Percentiles rank a stretch among this genome's conserved stretches.
phyloP scores from a whole-genome alignment of 2,797 vertebrate species.

The Chelidonichthys spinosus region DNA sequence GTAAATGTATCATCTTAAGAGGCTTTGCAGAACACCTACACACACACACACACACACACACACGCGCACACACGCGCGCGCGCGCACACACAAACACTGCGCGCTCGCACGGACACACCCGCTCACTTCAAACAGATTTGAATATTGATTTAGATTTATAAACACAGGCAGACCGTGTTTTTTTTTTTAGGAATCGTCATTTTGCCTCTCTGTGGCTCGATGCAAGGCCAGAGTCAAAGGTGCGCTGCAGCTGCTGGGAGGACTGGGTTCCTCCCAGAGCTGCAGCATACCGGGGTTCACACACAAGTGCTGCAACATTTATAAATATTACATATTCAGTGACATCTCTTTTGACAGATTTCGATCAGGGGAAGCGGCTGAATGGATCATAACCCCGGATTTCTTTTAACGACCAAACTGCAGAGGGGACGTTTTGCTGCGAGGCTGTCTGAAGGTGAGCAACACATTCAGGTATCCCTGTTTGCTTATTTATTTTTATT shows the following conservation, averaged over 20 bases:
- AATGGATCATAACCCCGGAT: slow-evolving; percentile 61
- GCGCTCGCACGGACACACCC: slow-evolving; percentile 74
- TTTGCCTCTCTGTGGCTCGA: slow-evolving; percentile 61
- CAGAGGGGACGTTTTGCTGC: slow-evolving; percentile 42
- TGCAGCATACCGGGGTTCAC: slow-evolving; percentile 13
- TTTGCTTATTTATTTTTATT: slow-evolving; percentile 20
- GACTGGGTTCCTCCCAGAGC: slow-evolving; percentile 29
- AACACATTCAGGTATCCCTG: slow-evolving; percentile 56
- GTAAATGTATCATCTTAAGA: slow-evolving; percentile 98
- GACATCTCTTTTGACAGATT: slow-evolving; percentile 69
- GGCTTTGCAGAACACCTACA: slow-evolving; percentile 93
- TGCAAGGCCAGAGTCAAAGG: slow-evolving; percentile 77
- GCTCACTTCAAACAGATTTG: slow-evolving; percentile 94
- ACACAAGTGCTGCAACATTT: slow-evolving; percentile 7
- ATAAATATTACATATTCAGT: slow-evolving; percentile 46
- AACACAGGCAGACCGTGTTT: slow-evolving; percentile 91
- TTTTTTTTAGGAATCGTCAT: slow-evolving; percentile 85
- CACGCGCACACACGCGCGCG: slow-evolving; percentile 34
- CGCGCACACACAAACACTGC: slow-evolving; percentile 54
- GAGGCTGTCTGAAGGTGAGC: slow-evolving; percentile 23
- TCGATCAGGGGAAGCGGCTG: slow-evolving; percentile 46
- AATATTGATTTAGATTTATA: slow-evolving; percentile 99
- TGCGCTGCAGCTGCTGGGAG: slow-evolving; percentile 61
- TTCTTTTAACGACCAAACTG: slow-evolving; percentile 49
- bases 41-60: slow-evolving; percentile 70